Base-by-base conservation (phyloP, 2,888 invertebrate species). In the Tetramorium bicarinatum region DNA sequence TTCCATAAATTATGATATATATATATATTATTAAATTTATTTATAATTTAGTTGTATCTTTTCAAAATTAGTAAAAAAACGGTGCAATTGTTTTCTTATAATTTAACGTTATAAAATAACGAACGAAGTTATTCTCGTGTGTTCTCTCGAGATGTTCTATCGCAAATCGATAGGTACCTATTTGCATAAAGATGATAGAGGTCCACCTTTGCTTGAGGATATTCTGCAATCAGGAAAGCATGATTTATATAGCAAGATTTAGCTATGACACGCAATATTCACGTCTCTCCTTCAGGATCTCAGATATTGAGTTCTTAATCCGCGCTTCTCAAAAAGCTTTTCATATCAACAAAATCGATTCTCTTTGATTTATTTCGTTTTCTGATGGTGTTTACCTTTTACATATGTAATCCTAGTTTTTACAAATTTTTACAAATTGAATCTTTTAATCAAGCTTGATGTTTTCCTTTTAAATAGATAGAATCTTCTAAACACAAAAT, bases 301-400 rank as follows among this genome's bases (percentile, higher is more conserved):
- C 83, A 87, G 89, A 92, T 93, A 93, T 93, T 90, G 90, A 90
- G 74, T 90, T 89, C 89, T 89, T 91, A 92, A 93, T 72, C 72
- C 90, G 87, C 62, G 66, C 61, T 79, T 84, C 52, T 81, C 62
- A 18, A 38, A 54, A 61, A 34, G 44, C 49, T 29, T 56, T 61
- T 79, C 76, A 75, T 49, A 62, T 49, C 47, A 13, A 38, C 69
- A 15, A 49, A 56, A 21, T 56, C 41, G 47, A 49, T 52, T 83
- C 44, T 56, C n/a, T 41, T n/a, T 4, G 18, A 25, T 49, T 79
- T 69, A 66, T 54, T 79, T 79, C 9, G 11, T 25, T 49, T 47
- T 52, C 6, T 8, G 15, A 7, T 4, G 15, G 54, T 0, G 1
- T 13, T 38, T 18, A n/a, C 2, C 11, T 62, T 64, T 6, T 41